phyloP scores from a whole-genome alignment of 2,113 vertebrate species.

The Vidua macroura region DNA sequence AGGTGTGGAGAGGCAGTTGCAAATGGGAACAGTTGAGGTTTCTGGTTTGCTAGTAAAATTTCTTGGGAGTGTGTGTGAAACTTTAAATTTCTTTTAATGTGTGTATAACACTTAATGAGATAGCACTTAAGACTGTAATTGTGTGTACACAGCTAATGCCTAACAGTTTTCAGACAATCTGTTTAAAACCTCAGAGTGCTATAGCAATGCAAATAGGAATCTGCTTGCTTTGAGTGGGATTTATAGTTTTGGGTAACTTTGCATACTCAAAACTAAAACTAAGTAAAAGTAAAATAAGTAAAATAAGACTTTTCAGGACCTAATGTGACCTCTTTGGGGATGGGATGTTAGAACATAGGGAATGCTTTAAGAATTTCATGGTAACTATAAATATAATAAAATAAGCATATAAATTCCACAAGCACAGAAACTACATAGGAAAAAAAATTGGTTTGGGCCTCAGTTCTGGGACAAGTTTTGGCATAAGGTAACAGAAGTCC shows the following conservation, averaged over 20 bases:
- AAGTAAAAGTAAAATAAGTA: not conserved
- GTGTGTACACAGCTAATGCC: not conserved
- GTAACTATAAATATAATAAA: not conserved
- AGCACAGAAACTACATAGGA: not conserved
- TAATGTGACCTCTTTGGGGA: not conserved
- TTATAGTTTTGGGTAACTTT: not conserved
- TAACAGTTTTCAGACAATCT: not conserved
- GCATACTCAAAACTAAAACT: not conserved
- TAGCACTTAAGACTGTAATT: not conserved
- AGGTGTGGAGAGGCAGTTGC: not conserved
- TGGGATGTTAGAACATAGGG: not conserved
- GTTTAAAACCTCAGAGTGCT: conserved; percentile 17
- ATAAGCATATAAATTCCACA: not conserved
- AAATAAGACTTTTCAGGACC: not conserved
- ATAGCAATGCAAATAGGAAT: not conserved
- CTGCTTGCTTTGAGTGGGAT: not conserved
- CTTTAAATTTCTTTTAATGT: not conserved
- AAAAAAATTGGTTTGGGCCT: not conserved
- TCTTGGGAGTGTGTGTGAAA: not conserved
- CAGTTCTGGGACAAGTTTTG: not conserved
- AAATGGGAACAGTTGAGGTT: not conserved
- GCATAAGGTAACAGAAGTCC: not conserved
- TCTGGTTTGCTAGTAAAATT: not conserved
- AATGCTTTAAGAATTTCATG: not conserved
- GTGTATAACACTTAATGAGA: not conserved